Base-by-base conservation (phyloP, 2,113 vertebrate species). In the Ochotona curzoniae region DNA sequence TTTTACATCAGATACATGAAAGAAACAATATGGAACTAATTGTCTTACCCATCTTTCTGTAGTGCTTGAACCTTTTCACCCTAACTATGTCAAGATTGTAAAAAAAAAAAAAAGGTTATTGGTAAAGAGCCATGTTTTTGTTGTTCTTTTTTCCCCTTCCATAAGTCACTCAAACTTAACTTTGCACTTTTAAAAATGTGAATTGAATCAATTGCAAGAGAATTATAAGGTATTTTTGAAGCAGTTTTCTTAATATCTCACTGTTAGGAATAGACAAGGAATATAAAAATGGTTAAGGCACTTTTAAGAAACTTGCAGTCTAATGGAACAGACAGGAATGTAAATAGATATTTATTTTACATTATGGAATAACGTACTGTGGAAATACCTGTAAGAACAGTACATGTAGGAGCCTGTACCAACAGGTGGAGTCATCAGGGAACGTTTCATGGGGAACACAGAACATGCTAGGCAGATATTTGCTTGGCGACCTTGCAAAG, bases 201-300 rank as follows among this genome's bases (percentile, higher is more conserved):
- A 44, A 84, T 84, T 92, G 64, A 54, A 73, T 38, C 80, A 23
- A 80, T 8, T 69, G 10, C 61, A 35, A 80, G n/a, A 90, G 28
- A 83, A 83, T 73, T 79, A 67, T 92, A 60, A 47, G 32, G 14
- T 76, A 69, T 86, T 95, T 89, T 94, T 69, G 14, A 67, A 69
- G 20, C 71, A 82, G 32, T 89, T 82, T 81, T 82, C 73, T 84
- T 78, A 64, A 25, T 93, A 69, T 94, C 92, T 84, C 20, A 71
- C 18, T 74, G 28, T 93, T 89, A 75, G 38, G 9, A n/a, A n/a
- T 57, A 82, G 1, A 12, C 20, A 74, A 60, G 35, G 26, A 32
- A 82, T 73, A 93, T 78, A 67, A 94, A 84, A 92, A 70, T 79
- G 15, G 9, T 57, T 79, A 76, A 89, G 60, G 69, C 25, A 28